These are phyloP conservation scores for Cephalopholis sonnerati DNA, from an alignment of 2,113 vertebrate genomes.

Conservation along the genomic window DNA sequence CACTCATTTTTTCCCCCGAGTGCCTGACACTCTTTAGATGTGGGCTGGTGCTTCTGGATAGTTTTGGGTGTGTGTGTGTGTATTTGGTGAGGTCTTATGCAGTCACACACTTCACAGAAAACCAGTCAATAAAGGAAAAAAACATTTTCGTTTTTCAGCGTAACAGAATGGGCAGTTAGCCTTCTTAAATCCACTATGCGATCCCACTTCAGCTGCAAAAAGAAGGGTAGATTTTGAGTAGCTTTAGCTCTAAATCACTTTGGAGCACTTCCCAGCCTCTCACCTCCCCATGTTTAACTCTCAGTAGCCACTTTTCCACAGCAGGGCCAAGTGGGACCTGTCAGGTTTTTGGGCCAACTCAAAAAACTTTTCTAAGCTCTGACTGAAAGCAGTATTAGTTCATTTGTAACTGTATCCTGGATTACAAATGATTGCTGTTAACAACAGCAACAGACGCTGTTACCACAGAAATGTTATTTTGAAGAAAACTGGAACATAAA, in stretches of 20 bases:
- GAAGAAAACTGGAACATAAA: slow-evolving; percentile 19
- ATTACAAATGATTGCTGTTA: slow-evolving; percentile 28
- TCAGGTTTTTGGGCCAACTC: slow-evolving; percentile 34
- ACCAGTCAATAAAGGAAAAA: not conserved
- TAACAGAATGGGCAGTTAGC: slow-evolving; percentile 42
- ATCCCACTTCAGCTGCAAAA: slow-evolving; percentile 56
- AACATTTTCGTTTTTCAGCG: slow-evolving; percentile 18
- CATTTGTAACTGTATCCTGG: slow-evolving; percentile 34
- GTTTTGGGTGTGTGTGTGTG: slow-evolving; percentile 12
- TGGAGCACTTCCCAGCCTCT: slow-evolving; percentile 63
- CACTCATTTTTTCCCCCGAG: slow-evolving; percentile 37
- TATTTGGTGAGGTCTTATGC: not conserved
- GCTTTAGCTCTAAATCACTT: slow-evolving; percentile 63
- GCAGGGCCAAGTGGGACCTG: slow-evolving; percentile 23
- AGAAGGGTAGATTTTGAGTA: slow-evolving; percentile 49
- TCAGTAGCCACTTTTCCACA: slow-evolving; percentile 48
- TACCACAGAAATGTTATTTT: slow-evolving; percentile 34
- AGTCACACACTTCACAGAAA: slow-evolving; percentile 32
- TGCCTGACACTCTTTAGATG: slow-evolving; percentile 48
- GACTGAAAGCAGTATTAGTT: slow-evolving; percentile 37
- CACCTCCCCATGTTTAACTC: slow-evolving; percentile 47
- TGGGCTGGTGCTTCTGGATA: slow-evolving; percentile 47
- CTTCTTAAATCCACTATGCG: slow-evolving; percentile 40
- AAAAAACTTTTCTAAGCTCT: slow-evolving; percentile 22
- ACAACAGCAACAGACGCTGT: not conserved